A percentile compares a stretch with the other conserved stretches of the same genome.
Conservation (phyloP, 2,888 invertebrate genomes). For the Caenorhabditis sp. region DNA sequence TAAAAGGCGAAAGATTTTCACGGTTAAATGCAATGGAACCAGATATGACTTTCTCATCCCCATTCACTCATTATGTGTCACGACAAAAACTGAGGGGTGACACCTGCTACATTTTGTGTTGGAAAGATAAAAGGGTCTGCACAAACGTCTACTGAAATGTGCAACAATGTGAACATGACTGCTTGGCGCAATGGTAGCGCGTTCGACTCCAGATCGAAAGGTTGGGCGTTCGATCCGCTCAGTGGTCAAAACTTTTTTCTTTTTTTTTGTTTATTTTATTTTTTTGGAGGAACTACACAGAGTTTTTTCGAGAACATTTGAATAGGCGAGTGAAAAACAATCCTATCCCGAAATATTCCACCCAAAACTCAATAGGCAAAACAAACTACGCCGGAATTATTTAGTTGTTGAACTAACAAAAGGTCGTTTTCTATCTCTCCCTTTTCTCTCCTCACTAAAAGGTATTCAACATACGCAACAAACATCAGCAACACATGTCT, state of each 20-base stretch:
- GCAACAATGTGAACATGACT: slow-evolving; percentile 10
- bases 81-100: too few relatives aligned
- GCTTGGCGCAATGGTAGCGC: slow-evolving; percentile 60
- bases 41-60: slow-evolving; percentile 6
- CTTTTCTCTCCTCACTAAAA: not conserved
- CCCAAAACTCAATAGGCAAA: not conserved
- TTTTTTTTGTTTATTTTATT: not conserved
- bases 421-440: not conserved
- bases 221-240: slow-evolving; percentile 58
- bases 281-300: too few relatives aligned
- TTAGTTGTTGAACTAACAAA: not conserved
- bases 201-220: slow-evolving; percentile 59
- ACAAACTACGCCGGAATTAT: not conserved
- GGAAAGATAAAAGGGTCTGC: not conserved
- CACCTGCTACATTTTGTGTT: too few relatives aligned
- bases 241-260: slow-evolving; percentile 48
- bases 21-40: slow-evolving; percentile 53
- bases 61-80: not conserved
- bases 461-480: not conserved
- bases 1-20: slow-evolving; percentile 69
- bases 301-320: too few relatives aligned
- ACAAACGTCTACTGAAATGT: not conserved
- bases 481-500: not conserved
- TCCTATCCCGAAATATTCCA: too few relatives aligned
- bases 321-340: too few relatives aligned